A percentile compares a stretch with the other conserved stretches of the same genome.
Conservation (phyloP, 2,797 vertebrate genomes). For the Galagoides demidoff region DNA sequence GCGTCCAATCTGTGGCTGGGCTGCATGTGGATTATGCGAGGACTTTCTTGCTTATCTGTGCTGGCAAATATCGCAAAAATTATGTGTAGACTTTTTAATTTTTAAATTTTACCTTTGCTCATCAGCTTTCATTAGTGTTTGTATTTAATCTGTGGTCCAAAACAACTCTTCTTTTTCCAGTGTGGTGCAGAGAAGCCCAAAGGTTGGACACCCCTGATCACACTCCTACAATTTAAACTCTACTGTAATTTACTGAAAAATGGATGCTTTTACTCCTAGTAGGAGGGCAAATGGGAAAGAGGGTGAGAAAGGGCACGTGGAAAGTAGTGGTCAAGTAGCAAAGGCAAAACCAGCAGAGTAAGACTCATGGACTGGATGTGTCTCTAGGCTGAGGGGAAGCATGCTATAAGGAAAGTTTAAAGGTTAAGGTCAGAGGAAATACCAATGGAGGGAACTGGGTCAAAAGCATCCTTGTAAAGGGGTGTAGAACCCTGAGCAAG, state of each 20-base stretch:
- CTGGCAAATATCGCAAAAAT: too few species aligned
- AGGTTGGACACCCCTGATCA: too few species aligned
- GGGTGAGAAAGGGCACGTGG: background rate
- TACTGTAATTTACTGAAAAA: background rate
- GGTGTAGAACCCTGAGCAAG: background rate
- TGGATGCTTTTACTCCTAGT: background rate
- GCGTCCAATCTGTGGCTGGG: too few species aligned
- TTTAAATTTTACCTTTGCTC: too few species aligned
- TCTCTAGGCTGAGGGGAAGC: background rate
- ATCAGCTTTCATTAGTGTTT: too few species aligned
- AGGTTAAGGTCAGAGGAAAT: background rate
- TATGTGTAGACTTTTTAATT: too few species aligned
- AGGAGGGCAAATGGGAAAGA: background rate
- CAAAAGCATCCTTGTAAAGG: background rate
- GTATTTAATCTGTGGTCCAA: too few species aligned
- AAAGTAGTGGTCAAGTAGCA: background rate
- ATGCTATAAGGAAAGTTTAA: background rate
- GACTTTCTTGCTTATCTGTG: too few species aligned
- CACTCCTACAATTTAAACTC: background rate
- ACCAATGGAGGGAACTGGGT: background rate
- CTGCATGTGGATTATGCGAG: too few species aligned
- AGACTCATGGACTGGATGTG: background rate
- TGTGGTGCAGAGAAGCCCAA: too few species aligned
- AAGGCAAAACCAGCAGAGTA: background rate
- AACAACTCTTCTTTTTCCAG: too few species aligned